These are phyloP conservation scores for Drosophila bunnanda DNA, from an alignment of 2,888 invertebrate species.

Conservation along the genomic window DNA sequence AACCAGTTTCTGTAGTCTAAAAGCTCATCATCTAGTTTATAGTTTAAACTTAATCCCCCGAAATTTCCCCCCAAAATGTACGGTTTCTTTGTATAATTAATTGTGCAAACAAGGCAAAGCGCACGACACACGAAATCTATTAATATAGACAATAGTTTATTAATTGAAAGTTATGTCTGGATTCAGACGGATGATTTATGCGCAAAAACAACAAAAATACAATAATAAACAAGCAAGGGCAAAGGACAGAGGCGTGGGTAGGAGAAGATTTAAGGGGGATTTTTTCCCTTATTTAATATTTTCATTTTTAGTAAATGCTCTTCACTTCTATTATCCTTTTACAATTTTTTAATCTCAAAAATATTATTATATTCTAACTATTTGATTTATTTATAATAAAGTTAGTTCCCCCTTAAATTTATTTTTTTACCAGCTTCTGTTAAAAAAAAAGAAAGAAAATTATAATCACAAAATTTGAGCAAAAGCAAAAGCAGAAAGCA, in stretches of 20 bases:
- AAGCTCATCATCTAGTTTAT: constrained; percentile 28
- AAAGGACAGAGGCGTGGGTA: not conserved
- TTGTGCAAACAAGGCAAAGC: constrained; percentile 69
- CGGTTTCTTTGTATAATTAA: constrained; percentile 54
- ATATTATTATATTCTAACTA: too few species aligned
- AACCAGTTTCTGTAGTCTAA: constrained; percentile 7
- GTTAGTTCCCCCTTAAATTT: not conserved
- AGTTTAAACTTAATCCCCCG: constrained; percentile 8
- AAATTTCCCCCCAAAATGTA: constrained; percentile 5
- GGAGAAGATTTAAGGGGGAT: not conserved
- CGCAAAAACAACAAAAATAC: constrained; percentile 32
- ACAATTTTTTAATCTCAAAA: too few species aligned
- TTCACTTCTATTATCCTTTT: too few species aligned
- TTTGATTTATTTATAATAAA: not conserved
- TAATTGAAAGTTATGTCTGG: constrained; percentile 74
- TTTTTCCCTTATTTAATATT: not conserved
- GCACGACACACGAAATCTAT: constrained; percentile 60
- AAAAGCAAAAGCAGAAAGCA: constrained; percentile 26
- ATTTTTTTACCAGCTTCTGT: not conserved
- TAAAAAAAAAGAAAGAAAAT: not conserved
- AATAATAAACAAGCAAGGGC: constrained; percentile 22
- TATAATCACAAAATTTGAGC: constrained; percentile 20
- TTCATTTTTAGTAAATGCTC: not conserved
- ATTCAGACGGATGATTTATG: constrained; percentile 61
- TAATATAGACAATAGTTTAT: constrained; percentile 76